Conservation (phyloP, 2,888 invertebrate species). For the Nycteola revayana region DNA sequence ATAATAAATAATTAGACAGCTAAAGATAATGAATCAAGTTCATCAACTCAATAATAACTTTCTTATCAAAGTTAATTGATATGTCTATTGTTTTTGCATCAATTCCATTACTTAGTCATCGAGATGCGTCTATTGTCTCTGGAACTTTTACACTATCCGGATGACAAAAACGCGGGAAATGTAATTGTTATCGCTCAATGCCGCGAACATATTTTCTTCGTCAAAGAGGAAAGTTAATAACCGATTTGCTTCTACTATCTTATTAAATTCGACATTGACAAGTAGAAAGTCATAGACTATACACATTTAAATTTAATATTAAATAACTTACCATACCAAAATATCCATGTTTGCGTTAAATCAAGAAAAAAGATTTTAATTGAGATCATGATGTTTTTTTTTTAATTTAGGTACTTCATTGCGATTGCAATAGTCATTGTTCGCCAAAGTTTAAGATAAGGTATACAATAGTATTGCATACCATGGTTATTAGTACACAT, state of each 20-base stretch:
- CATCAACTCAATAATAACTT: conserved; percentile 26
- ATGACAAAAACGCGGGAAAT: conserved; percentile 59
- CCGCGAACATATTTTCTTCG: conserved; percentile 49
- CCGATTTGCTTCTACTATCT: conserved; percentile 45
- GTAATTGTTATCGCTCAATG: conserved; percentile 52
- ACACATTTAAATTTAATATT: conserved; percentile 16
- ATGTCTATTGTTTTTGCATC: conserved; percentile 36
- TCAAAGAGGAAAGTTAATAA: conserved; percentile 63
- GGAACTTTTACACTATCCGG: conserved; percentile 32
- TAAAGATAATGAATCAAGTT: conserved; percentile 7
- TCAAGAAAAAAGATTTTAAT: conserved; percentile 50
- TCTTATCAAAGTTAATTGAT: conserved; percentile 41
- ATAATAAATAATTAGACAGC: neutral
- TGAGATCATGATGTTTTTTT: no score
- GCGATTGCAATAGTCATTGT: no score
- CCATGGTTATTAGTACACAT: no score
- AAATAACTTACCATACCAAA: conserved; percentile 56
- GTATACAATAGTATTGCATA: no score
- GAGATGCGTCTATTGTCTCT: conserved; percentile 45
- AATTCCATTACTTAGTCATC: conserved; percentile 32
- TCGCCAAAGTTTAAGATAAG: no score
- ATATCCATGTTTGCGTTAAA: conserved; percentile 57
- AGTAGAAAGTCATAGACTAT: conserved; percentile 41
- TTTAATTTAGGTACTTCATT: no score
- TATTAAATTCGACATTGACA: conserved; percentile 49